Percentiles rank a stretch among this genome's conserved stretches.
Evolutionary conservation across 2,888 invertebrate species (phyloP).

Genomic region (Acronicta aceris): DNA sequence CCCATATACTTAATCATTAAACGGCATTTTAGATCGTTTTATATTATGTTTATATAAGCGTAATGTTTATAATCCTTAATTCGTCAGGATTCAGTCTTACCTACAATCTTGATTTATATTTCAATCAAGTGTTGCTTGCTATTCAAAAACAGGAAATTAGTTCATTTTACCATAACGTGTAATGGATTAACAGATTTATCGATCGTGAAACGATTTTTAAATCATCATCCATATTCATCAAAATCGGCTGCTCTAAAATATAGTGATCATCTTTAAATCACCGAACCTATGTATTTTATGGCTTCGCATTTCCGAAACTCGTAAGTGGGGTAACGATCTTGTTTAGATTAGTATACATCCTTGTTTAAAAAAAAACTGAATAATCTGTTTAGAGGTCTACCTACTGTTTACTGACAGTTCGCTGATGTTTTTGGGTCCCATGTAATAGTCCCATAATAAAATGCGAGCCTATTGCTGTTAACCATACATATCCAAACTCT

Average conservation of each 20-base stretch:
- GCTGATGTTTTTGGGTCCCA: too few species aligned
- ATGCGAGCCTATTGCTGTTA: too few species aligned
- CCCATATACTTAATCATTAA: neutral
- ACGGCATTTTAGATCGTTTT: neutral
- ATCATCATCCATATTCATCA: slow-evolving; percentile 27
- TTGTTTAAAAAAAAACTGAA: neutral
- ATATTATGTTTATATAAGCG: neutral
- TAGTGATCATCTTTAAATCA: slow-evolving; percentile 20
- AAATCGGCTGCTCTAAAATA: neutral
- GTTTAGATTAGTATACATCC: neutral
- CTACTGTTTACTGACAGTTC: too few species aligned
- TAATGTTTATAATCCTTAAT: neutral
- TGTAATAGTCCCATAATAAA: too few species aligned
- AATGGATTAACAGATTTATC: slow-evolving; percentile 3
- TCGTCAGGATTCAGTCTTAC: neutral
- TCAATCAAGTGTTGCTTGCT: slow-evolving; percentile 14
- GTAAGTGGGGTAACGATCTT: slow-evolving; percentile 26
- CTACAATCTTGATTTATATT: slow-evolving; percentile 29
- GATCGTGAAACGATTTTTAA: slow-evolving; percentile 5
- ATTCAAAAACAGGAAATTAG: slow-evolving; percentile 39
- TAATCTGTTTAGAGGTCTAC: too few species aligned
- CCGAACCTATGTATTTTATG: slow-evolving; percentile 20
- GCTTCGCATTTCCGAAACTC: slow-evolving; percentile 10
- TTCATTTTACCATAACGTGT: slow-evolving; percentile 31
- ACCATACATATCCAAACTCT: too few species aligned